Evolutionary conservation across 1,140 invertebrate genomes (phyloP).

Genomic region (Aphaenogaster rudis): DNA sequence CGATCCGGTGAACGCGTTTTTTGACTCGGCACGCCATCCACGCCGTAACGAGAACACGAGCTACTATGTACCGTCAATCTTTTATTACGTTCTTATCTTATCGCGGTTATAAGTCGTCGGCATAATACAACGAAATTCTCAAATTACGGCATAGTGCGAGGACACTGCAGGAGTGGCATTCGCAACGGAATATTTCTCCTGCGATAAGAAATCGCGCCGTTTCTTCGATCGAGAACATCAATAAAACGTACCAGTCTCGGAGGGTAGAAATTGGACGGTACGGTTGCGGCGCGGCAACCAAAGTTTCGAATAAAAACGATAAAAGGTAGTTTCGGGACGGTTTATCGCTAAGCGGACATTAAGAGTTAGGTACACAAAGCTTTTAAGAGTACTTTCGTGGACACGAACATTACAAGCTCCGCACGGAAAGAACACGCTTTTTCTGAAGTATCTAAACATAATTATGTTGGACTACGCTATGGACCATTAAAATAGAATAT

Average conservation of each 20-base stretch:
- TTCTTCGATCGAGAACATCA: neutral
- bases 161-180: neutral
- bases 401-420: too few species aligned
- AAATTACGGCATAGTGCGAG: neutral
- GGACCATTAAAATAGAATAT: too few species aligned
- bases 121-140: neutral
- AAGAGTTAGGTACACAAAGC: neutral
- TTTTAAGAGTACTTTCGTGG: neutral
- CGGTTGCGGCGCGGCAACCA: neutral
- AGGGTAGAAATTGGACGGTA: neutral
- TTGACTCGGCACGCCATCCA: neutral
- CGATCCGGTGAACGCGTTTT: neutral
- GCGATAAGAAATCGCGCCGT: neutral
- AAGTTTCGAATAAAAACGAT: neutral
- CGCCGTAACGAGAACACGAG: neutral
- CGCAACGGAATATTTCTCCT: neutral
- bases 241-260: neutral
- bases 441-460: too few species aligned
- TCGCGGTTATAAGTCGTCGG: neutral
- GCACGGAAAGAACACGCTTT: too few species aligned
- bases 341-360: neutral
- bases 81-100: conserved; percentile 44
- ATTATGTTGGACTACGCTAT: too few species aligned
- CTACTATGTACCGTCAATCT: neutral
- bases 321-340: neutral